Conservation (phyloP, 2,888 invertebrate species). For the Cyclophora punctaria region DNA sequence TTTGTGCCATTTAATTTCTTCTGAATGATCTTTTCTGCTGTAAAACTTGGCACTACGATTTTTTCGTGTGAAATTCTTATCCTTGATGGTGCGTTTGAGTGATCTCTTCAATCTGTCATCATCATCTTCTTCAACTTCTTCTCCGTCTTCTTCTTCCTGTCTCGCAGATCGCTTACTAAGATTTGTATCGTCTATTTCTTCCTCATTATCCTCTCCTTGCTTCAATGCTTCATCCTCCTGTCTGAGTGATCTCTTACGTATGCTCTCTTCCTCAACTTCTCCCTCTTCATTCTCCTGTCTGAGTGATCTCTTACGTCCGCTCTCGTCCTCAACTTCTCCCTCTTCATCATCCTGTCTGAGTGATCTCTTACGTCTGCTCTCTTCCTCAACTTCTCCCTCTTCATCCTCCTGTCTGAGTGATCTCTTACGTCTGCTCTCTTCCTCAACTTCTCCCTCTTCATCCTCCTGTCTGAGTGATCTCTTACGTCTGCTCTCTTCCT, state of each 20-base stretch:
- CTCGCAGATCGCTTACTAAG: not conserved
- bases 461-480: no score
- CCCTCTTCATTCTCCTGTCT: constrained; percentile 6
- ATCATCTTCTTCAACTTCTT: not conserved
- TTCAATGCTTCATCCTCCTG: not conserved
- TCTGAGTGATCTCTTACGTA: not conserved
- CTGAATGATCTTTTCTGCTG: not conserved
- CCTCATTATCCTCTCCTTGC: constrained; percentile 2
- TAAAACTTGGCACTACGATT: not conserved
- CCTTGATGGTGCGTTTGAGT: not conserved
- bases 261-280: constrained; percentile 5
- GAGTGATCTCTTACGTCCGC: constrained; percentile 2
- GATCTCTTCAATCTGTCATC: not conserved
- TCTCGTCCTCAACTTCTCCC: constrained; percentile 10
- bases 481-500: not conserved
- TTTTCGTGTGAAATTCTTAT: not conserved
- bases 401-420: constrained; percentile 5
- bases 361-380: not conserved
- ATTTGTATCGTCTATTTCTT: not conserved
- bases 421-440: constrained; percentile 5
- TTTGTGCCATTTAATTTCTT: not conserved
- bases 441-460: constrained; percentile 4
- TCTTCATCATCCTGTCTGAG: constrained; percentile 8
- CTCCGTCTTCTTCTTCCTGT: constrained; percentile 6
- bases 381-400: constrained; percentile 1